Evolutionary conservation across 2,888 invertebrate species (phyloP), one percentile per base, ranked within the genome.

Genomic region (Sinelater perroti): DNA sequence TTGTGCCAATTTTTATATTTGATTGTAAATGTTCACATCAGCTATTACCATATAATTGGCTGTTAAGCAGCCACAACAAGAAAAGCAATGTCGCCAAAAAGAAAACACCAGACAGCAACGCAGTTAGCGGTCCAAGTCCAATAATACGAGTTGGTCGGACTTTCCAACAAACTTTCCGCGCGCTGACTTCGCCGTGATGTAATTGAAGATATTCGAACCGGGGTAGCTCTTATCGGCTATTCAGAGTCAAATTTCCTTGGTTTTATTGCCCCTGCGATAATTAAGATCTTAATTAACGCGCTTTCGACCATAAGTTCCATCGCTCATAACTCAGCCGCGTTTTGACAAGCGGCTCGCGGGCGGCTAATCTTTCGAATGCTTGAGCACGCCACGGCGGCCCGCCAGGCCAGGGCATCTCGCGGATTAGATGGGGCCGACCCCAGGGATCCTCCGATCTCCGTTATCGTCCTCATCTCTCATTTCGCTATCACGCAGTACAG

Each of bases 401-500:
- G 26, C 49, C 30, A 47, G 53, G 47, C 53, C 42, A 57, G 44
- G 49, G 36, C 49, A 44, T 68, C 66, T 63, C 70, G 21, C 46
- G 66, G 68, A 69, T 65, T 65, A 69, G 67, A 69, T 69, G 64
- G 67, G 66, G 65, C 59, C 63, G 47, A 58, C 60, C 63, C 70
- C 65, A 68, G 65, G 70, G 57, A 61, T 66, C 63, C 68, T 35
- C 68, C 71, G 70, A 71, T 72, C 69, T 67, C 66, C 63, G 65
- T 69, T 69, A 70, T 71, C 68, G 65, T 52, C 63, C 62, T 66
- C 67, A 71, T 71, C 67, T 67, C 68, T 71, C 70, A 72, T 73
- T 68, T 68, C 63, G 66, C 66, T 66, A 68, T 70, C 68, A 67
- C 65, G 67, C 65, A 65, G 61, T 55, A 62, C 62, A 65, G 58